A percentile compares a stretch with the other conserved stretches of the same genome.
Evolutionary conservation across 2,888 invertebrate genomes (phyloP).

Genomic region (Diplazon laetatorius): DNA sequence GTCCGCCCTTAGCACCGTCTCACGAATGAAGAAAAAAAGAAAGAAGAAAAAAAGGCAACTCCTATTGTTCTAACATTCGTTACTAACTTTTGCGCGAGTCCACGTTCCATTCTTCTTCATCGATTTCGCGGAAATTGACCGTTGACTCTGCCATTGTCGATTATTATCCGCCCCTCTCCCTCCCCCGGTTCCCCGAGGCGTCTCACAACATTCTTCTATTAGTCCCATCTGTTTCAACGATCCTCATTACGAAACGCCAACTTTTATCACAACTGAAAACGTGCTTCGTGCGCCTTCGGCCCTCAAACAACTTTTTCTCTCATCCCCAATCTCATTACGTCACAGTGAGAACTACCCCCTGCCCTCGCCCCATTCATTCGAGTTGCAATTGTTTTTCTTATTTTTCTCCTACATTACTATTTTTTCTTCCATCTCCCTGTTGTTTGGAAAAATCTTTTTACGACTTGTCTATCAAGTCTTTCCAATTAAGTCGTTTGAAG

Average conservation of each 20-base stretch:
- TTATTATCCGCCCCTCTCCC: too few species aligned
- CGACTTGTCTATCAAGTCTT: conserved; percentile 9
- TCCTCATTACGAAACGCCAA: not conserved
- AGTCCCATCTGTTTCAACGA: not conserved
- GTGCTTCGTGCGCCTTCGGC: not conserved
- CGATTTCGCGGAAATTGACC: conserved; percentile 26
- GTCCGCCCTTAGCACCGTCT: too few species aligned
- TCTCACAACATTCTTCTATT: conserved; percentile 20
- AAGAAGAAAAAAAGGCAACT: too few species aligned
- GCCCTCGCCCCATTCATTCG: too few species aligned
- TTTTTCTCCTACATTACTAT: too few species aligned
- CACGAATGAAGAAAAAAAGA: too few species aligned
- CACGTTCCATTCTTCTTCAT: conserved; percentile 30
- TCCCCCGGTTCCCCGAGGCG: too few species aligned
- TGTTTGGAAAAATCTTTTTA: not conserved
- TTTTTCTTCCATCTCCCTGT: not conserved
- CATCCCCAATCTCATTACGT: not conserved
- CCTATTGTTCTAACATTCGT: conserved; percentile 32
- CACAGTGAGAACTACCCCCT: not conserved
- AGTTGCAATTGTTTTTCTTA: not conserved
- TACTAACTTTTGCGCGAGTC: conserved; percentile 21
- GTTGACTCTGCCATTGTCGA: conserved; percentile 39
- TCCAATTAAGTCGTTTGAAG: not conserved
- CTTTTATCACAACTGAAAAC: not conserved
- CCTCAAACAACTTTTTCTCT: conserved; percentile 5